Base-by-base conservation (phyloP, 2,113 vertebrate genomes). In the Myodes glareolus region DNA sequence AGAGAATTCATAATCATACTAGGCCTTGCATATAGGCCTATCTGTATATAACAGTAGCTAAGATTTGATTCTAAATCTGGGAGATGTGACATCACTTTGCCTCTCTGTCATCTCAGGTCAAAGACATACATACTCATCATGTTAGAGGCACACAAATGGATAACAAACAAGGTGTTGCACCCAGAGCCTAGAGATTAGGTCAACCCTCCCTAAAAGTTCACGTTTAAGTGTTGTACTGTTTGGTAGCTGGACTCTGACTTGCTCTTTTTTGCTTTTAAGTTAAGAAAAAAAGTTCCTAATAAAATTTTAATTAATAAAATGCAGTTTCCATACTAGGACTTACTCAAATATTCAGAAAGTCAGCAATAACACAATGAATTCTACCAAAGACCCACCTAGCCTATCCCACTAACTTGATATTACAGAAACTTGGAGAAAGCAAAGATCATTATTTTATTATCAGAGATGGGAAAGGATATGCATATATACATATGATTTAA, bases 371-470 rank as follows among this genome's bases (percentile, higher is more conserved):
- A n/a, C 7, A 80, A 29, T 14, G 65, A 77, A 81, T 61, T 80
- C 29, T 21, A 75, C 23, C 47, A 39, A 73, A 16, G 55, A 52
- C 36, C 47, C 50, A 39, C 16, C 65, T 25, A 76, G 55, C 31
- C 72, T 6, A 42, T n/a, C 11, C 6, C 52, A 76, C 72, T 63
- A 68, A 55, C 72, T 72, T 76, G 23, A 33, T 45, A 90, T 4
- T 50, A 95, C 19, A 93, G 50, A 91, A 63, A 93, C 4, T 76
- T 77, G 21, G 88, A 68, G 81, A 92, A 70, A 95, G 75, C 2
- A 39, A 67, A 95, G 36, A 12, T 42, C 42, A 94, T 91, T 84
- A 75, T 33, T 93, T 47, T 55, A 85, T 7, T 33, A 58, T 52
- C 89, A 73, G 29, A 84, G 11, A 63, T 50, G 19, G 31, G 52